phyloP scores from a whole-genome alignment of 2,888 invertebrate genomes.

The Acleris emargana region DNA sequence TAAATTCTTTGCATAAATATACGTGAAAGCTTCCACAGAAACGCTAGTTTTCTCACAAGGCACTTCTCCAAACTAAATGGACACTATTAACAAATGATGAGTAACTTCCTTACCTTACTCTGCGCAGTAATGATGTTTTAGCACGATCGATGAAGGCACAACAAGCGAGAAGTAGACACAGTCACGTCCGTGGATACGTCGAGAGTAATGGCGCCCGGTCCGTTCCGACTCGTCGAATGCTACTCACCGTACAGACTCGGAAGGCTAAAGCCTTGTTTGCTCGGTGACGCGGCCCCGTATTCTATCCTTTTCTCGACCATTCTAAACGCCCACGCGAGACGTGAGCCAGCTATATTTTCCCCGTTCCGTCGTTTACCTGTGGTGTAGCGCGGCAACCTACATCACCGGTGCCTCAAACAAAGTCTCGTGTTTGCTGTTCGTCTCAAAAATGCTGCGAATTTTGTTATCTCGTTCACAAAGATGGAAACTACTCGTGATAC shows the following conservation, averaged over 20 bases:
- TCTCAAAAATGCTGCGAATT: slow-evolving; percentile 66
- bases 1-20: slow-evolving; percentile 82
- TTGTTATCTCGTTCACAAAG: slow-evolving; percentile 44
- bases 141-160: slow-evolving; percentile 76
- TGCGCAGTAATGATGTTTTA: slow-evolving; percentile 79
- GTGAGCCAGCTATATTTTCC: slow-evolving; percentile 51
- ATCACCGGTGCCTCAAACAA: slow-evolving; percentile 71
- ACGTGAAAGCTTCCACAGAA: slow-evolving; percentile 72
- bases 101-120: slow-evolving; percentile 77
- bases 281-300: slow-evolving; percentile 66
- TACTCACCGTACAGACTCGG: slow-evolving; percentile 72
- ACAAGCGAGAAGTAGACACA: slow-evolving; percentile 75
- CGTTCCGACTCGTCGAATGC: slow-evolving; percentile 70
- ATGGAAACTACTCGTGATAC: background rate
- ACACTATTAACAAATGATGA: slow-evolving; percentile 72
- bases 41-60: slow-evolving; percentile 53
- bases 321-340: slow-evolving; percentile 39
- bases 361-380: slow-evolving; percentile 60
- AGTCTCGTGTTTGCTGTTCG: slow-evolving; percentile 65
- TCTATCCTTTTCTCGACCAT: slow-evolving; percentile 53
- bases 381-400: slow-evolving; percentile 75
- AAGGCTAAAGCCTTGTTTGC: slow-evolving; percentile 79
- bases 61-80: slow-evolving; percentile 64
- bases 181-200: slow-evolving; percentile 80
- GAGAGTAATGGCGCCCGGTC: slow-evolving; percentile 79